Evolutionary conservation across 2,797 vertebrate genomes (phyloP), one percentile per base, ranked within the genome.

Genomic region (Poecilia velifera): DNA sequence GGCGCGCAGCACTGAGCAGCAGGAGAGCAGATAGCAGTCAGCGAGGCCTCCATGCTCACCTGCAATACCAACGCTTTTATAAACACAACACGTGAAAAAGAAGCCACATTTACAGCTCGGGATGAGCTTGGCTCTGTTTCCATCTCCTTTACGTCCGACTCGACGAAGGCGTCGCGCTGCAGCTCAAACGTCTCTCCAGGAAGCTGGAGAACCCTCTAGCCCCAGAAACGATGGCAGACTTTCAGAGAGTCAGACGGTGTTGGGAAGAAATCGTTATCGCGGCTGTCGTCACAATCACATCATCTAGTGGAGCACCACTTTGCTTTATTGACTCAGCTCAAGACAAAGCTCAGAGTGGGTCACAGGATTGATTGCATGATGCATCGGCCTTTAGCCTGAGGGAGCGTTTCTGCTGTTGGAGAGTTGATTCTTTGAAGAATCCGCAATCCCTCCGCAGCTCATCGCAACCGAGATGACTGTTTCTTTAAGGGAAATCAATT

Each of bases 81-180:
- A 92, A 94, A 94, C 89, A 92, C 90, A 92, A 89, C 55, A 84
- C 84, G 93, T 91, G 90, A 94, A 91, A 85, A 74, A 88, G 82
- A 77, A 87, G 84, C 88, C 82, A 76, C 90, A 90, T 95, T 95
- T 92, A 93, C 92, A 90, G 90, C 87, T 13, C 62, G 31, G 71
- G 90, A 91, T 93, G 94, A 92, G 90, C 93, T 91, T 90, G 91
- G 12, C 84, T 84, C 81, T 84, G 82, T 79, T 91, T 91, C 88
- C 81, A 89, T 83, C 80, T 78, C 85, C 79, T 81, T 81, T 76
- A 82, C 80, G 79, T 74, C 74, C 2, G 47, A 81, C 41, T 45
- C 79, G 90, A 93, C 90, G 86, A 88, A 90, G 87, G 92, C 86
- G 85, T 13, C 71, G 55, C 1, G 75, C 36, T 2, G 6, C 71